A percentile compares a stretch with the other conserved stretches of the same genome.
phyloP scores from a whole-genome alignment of 2,797 vertebrate species.

The Natrix natrix region DNA sequence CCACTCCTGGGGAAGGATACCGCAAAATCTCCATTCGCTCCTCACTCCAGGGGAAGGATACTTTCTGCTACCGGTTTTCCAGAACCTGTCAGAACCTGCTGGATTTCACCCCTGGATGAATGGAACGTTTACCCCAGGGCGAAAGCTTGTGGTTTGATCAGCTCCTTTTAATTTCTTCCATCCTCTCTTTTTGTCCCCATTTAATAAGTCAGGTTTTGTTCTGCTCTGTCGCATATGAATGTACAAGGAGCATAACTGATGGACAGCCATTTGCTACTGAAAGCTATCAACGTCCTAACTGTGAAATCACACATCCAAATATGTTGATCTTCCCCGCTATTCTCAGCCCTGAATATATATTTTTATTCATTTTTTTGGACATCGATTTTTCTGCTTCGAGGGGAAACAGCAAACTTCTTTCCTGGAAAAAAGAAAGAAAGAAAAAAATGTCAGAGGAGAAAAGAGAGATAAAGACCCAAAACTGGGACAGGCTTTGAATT shows the following conservation, averaged over 20 bases:
- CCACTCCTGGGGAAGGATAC: too few relatives aligned
- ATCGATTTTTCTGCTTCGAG: constrained; percentile 47
- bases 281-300: constrained; percentile 51
- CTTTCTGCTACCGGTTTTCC: too few relatives aligned
- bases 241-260: constrained; percentile 60
- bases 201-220: constrained; percentile 52
- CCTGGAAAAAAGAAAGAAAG: neutral
- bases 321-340: constrained; percentile 58
- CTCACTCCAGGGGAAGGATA: too few relatives aligned
- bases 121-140: too few relatives aligned
- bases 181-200: constrained; percentile 42
- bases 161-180: constrained; percentile 42
- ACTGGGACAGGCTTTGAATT: constrained; percentile 30
- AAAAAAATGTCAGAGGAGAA: constrained; percentile 55
- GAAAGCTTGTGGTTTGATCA: neutral
- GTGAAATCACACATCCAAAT: constrained; percentile 67
- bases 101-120: neutral
- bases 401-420: constrained; percentile 55
- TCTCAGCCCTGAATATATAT: neutral
- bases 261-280: constrained; percentile 58
- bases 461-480: constrained; percentile 34
- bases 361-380: constrained; percentile 20
- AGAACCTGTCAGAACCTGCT: too few relatives aligned
- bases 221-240: constrained; percentile 53
- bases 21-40: too few relatives aligned